phyloP scores from a whole-genome alignment of 2,113 vertebrate genomes.

The Pomatorhinus ruficollis region DNA sequence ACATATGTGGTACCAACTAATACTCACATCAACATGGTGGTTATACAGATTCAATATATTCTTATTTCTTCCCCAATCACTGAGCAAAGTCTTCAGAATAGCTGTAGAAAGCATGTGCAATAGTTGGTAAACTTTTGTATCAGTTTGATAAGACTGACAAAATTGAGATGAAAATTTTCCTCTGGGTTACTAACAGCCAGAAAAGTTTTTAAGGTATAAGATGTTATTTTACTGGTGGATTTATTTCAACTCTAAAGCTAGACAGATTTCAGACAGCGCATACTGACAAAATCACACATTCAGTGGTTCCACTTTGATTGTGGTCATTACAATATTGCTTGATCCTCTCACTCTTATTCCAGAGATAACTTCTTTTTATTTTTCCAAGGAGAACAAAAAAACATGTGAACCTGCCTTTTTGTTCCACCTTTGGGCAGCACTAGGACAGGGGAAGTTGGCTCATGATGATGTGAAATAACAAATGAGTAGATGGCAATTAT shows the following conservation, averaged over 20 bases:
- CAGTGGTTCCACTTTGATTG: background rate
- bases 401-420: background rate
- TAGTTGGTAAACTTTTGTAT: background rate
- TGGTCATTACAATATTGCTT: background rate
- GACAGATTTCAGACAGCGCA: background rate
- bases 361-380: background rate
- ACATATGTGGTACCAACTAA: background rate
- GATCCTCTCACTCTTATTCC: background rate
- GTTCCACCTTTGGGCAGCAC: background rate
- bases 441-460: background rate
- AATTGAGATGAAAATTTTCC: background rate
- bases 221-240: background rate
- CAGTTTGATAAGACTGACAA: background rate
- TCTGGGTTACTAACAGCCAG: background rate
- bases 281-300: background rate
- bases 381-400: background rate
- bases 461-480: background rate
- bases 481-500: background rate
- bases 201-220: background rate
- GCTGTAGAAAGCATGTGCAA: background rate
- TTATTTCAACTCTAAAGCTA: background rate
- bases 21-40: background rate
- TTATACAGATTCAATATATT: background rate
- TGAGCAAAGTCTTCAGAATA: background rate
- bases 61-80: background rate